Percentiles rank a stretch among this genome's conserved stretches.
phyloP scores from a whole-genome alignment of 2,797 vertebrate species.

The Poecilia picta region DNA sequence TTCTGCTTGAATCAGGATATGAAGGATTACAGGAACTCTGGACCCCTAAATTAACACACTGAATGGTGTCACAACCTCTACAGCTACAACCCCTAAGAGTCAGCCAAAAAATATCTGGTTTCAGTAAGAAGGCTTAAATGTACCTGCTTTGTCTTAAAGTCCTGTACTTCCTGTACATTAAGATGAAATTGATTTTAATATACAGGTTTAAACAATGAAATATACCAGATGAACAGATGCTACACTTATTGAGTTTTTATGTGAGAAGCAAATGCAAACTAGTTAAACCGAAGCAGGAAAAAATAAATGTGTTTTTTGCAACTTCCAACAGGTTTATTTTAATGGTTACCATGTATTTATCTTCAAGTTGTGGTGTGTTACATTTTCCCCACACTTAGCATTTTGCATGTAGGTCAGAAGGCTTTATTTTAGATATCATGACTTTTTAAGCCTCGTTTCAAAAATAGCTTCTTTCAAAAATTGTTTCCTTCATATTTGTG shows the following conservation, averaged over 20 bases:
- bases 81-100: conserved; percentile 35
- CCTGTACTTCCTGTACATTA: conserved; percentile 1
- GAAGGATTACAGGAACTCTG: conserved; percentile 44
- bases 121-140: conserved; percentile 51
- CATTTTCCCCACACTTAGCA: too few species aligned
- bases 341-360: not conserved
- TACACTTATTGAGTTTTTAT: not conserved
- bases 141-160: conserved; percentile 35
- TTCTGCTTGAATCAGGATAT: conserved; percentile 46
- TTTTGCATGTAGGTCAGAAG: too few species aligned
- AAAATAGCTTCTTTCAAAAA: too few species aligned
- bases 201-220: not conserved
- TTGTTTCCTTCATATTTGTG: too few species aligned
- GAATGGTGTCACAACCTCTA: conserved; percentile 36
- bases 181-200: conserved; percentile 14
- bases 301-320: not conserved
- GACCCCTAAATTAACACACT: conserved; percentile 58
- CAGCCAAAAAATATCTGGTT: conserved; percentile 45
- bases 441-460: too few species aligned
- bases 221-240: not conserved
- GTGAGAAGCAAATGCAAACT: not conserved
- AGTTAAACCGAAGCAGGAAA: not conserved
- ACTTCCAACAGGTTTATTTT: not conserved
- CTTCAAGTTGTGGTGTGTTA: not conserved
- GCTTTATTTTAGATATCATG: too few species aligned